phyloP scores from a whole-genome alignment of 1,140 invertebrate species.

The Arctopsyche grandis region DNA sequence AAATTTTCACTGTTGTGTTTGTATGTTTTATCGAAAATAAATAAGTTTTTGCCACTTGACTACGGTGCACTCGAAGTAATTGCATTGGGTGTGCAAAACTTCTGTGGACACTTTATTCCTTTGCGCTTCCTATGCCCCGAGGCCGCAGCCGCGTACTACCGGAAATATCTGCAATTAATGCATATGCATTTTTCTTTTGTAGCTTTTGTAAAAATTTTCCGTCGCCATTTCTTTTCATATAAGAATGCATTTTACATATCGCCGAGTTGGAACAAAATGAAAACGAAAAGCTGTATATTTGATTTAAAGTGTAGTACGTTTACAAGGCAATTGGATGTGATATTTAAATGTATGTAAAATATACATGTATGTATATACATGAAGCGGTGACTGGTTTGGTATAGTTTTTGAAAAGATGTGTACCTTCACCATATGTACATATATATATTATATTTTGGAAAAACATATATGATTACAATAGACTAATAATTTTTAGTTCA shows the following conservation, averaged over 20 bases:
- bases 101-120: slow-evolving; percentile 38
- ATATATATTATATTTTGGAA: no score
- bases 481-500: no score
- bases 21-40: no score
- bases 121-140: slow-evolving; percentile 32
- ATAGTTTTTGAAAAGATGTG: no score
- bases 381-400: no score
- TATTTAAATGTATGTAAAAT: neutral
- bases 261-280: no score
- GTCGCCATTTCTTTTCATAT: neutral
- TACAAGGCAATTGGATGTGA: neutral
- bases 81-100: slow-evolving; percentile 27
- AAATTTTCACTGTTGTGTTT: no score
- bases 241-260: slow-evolving; percentile 4
- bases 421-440: no score
- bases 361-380: neutral
- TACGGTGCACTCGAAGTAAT: slow-evolving; percentile 14
- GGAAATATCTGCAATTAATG: slow-evolving; percentile 34
- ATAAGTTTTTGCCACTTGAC: neutral
- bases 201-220: slow-evolving; percentile 28
- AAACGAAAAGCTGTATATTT: no score
- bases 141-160: slow-evolving; percentile 4
- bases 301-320: no score
- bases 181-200: slow-evolving; percentile 33
- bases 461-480: no score